Percentiles rank a stretch among this genome's conserved stretches.
These are phyloP conservation scores for Miltochrista miniata DNA, from an alignment of 2,888 invertebrate species.

Conservation along the genomic window DNA sequence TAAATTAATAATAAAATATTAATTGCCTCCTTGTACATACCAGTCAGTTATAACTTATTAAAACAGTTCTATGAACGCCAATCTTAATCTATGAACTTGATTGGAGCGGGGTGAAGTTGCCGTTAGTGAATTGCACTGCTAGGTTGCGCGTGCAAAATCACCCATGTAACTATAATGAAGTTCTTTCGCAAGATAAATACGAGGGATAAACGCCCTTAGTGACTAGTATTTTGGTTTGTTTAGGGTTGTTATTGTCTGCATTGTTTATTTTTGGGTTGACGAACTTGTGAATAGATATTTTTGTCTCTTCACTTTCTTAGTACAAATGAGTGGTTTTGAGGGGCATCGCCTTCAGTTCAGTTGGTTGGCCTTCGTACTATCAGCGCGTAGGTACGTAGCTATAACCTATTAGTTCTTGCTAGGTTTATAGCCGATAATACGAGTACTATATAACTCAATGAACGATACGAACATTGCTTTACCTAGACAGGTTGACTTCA, in stretches of 20 bases:
- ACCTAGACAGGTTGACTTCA: too few relatives aligned
- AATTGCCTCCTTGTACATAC: constrained; percentile 12
- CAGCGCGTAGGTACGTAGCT: constrained; percentile 36
- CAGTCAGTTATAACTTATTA: constrained; percentile 34
- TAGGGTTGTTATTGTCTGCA: constrained; percentile 45
- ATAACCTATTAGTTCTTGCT: constrained; percentile 40
- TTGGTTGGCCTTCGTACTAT: constrained; percentile 63
- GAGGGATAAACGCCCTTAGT: constrained; percentile 45
- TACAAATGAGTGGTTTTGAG: constrained; percentile 53
- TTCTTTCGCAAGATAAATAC: constrained; percentile 36
- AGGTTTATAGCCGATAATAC: constrained; percentile 38
- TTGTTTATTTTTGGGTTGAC: constrained; percentile 61
- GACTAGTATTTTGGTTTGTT: constrained; percentile 31
- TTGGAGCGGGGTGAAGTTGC: constrained; percentile 67
- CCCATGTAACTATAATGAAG: constrained; percentile 55
- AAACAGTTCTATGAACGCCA: constrained; percentile 63
- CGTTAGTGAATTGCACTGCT: constrained; percentile 67
- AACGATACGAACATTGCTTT: constrained; percentile 12
- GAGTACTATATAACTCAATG: constrained; percentile 17
- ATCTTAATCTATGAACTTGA: constrained; percentile 83
- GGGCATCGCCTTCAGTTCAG: constrained; percentile 46
- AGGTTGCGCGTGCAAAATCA: constrained; percentile 63
- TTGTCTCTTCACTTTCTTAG: constrained; percentile 53
- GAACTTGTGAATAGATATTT: constrained; percentile 61
- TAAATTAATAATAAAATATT: constrained; percentile 22